Base-by-base conservation (phyloP, 2,797 vertebrate genomes). In the Eulemur mongoz region DNA sequence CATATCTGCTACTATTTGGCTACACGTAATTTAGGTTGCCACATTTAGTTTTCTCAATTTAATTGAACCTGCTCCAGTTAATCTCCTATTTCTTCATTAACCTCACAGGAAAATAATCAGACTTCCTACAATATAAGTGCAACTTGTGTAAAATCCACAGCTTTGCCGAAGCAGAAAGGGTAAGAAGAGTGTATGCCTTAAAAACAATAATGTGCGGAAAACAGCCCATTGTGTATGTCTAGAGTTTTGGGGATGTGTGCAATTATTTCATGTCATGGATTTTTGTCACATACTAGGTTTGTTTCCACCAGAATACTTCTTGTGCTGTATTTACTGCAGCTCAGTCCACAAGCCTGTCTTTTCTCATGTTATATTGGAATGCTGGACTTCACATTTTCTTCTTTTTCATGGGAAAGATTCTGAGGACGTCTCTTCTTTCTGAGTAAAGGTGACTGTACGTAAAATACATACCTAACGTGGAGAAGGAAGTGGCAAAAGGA, bases 381-480 rank as follows among this genome's bases (percentile, higher is more conserved):
- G 32, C 59, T 4, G n/a, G 48, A 48, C 17, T 3, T 98, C 98
- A 99, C 70, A 96, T 98, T 95, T 98, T 98, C 97, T 99, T 98
- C 59, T 95, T 97, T 97, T 98, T 98, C 75, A 93, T 88, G 48
- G 95, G 92, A 91, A 87, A 78, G 40, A 79, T 93, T 94, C 59
- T 38, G 59, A 98, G 97, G 80, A 97, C 65, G 18, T 95, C 94
- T 75, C 94, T 98, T 98, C 98, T 98, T 98, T 99, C 98, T 0
- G 97, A 98, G 92, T 98, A 97, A 75, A 98, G 97, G 81, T 98
- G 98, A 82, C 17, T 98, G 82, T 97, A 98, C 89, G 95, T 98
- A 96, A 98, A 98, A 89, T 98, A 98, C 97, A 98, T 98, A 86
- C 99, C 99, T 99, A 95, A 90, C 59, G 50, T 38, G 87, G 98